These are phyloP conservation scores for Columba janthina DNA, from an alignment of 2,113 vertebrate genomes.

Conservation along the genomic window DNA sequence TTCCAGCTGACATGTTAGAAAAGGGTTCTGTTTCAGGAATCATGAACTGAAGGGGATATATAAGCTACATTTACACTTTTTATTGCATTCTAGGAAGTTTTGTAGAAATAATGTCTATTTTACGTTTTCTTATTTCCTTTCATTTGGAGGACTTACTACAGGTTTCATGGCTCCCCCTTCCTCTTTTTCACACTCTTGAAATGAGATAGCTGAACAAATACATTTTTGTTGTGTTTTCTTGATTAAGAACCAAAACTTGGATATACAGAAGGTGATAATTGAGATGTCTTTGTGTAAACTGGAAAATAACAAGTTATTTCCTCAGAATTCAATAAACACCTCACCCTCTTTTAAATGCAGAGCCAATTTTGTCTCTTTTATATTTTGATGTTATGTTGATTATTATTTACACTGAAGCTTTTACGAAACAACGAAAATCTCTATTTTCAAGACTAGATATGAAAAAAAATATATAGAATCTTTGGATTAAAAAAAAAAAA, in stretches of 20 bases:
- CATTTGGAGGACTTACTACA: neutral
- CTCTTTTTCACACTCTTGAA: neutral
- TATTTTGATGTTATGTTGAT: neutral
- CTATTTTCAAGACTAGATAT: neutral
- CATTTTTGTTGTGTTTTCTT: neutral
- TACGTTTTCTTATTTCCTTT: neutral
- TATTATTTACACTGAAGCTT: neutral
- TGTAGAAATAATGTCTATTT: neutral
- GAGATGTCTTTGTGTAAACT: neutral
- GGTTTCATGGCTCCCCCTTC: fast-evolving
- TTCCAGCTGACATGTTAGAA: neutral
- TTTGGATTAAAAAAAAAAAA: neutral
- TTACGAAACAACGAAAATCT: neutral
- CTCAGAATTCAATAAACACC: conserved; percentile 40
- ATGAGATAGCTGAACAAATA: neutral
- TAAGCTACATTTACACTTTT: neutral
- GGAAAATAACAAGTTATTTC: neutral
- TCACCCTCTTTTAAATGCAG: conserved; percentile 17
- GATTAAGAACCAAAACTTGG: neutral
- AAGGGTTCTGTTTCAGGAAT: fast-evolving
- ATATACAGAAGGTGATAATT: conserved; percentile 14
- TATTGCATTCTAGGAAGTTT: neutral
- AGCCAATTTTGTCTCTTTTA: conserved; percentile 17
- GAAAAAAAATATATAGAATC: neutral
- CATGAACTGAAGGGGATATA: neutral